Evolutionary conservation across 2,888 invertebrate genomes (phyloP), one percentile per base, ranked within the genome.

Genomic region (Agonopterix arenella): DNA sequence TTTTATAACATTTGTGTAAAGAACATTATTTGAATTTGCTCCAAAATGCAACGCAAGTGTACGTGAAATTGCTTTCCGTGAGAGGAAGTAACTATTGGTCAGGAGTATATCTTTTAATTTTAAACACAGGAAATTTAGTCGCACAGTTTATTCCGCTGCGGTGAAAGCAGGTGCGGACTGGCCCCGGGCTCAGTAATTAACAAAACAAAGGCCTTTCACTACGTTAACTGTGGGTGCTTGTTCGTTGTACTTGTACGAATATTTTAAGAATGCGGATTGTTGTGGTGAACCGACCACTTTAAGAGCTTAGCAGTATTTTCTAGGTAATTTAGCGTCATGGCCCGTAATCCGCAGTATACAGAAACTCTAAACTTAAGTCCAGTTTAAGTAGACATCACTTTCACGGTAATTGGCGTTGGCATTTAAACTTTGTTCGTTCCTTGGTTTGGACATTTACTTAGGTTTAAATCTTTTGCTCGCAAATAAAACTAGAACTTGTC

Each of bases 191-290:
- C 70, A 69, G 79, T 81, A 83, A 82, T 82, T 83, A 83, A 82
- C 80, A 79, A 80, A 80, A 82, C 81, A 81, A 81, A 80, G 74
- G 75, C 74, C 73, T 76, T 76, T 74, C 77, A 72, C 73, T 68
- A 69, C 76, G 73, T 74, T 8, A 43, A 43, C 11, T 11, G 13
- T 43, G n/a, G 8, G 11, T 11, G 11, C 43, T 8, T 8, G 8
- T n/a, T 43, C 11, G 8, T n/a, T 76, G 66, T 70, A 70, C 73
- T 70, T 69, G 68, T 69, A 72, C 10, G 10, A 16, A 8, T 28
- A 45, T 28, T 28, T 45, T 45, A 45, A 45, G 69, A 71, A 70
- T 64, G 63, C 57, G 60, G 64, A 70, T 71, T 70, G 68, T 73
- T 70, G 64, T 64, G 66, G 70, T 58, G 59, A 58, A 61, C 60